These are phyloP conservation scores for Phainopepla nitens DNA, from an alignment of 2,113 vertebrate species.

Conservation along the genomic window DNA sequence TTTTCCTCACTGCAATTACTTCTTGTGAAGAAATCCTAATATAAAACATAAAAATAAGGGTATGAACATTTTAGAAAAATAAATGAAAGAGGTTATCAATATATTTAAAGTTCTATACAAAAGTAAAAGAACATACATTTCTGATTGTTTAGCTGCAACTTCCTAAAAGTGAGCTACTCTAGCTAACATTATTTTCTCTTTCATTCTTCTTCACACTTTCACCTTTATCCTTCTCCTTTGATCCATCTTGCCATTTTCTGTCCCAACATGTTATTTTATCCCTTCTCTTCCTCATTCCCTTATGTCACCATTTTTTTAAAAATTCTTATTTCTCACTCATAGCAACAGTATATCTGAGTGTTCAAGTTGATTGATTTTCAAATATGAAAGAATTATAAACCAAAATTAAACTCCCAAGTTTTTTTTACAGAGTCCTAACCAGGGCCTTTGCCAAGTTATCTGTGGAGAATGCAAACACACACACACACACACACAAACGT, in stretches of 20 bases:
- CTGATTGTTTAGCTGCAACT: background rate
- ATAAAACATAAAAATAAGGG: background rate
- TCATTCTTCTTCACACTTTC: background rate
- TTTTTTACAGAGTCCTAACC: background rate
- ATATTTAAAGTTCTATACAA: background rate
- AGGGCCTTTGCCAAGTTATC: background rate
- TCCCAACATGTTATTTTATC: background rate
- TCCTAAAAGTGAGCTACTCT: background rate
- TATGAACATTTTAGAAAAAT: background rate
- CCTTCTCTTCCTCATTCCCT: background rate
- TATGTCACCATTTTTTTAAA: accelerated
- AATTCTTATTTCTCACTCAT: background rate
- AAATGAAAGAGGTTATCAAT: background rate
- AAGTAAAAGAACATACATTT: background rate
- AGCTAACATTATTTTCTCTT: background rate
- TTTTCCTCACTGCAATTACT: background rate
- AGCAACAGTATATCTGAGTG: background rate
- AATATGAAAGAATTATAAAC: background rate
- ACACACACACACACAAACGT: too few relatives aligned
- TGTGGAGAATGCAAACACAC: background rate
- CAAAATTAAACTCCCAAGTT: background rate
- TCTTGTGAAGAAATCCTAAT: background rate
- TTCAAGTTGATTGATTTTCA: background rate
- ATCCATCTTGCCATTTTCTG: background rate
- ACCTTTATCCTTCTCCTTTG: background rate